Evolutionary conservation across 2,888 invertebrate species (phyloP), one percentile per base, ranked within the genome.

Genomic region (Labia minor): DNA sequence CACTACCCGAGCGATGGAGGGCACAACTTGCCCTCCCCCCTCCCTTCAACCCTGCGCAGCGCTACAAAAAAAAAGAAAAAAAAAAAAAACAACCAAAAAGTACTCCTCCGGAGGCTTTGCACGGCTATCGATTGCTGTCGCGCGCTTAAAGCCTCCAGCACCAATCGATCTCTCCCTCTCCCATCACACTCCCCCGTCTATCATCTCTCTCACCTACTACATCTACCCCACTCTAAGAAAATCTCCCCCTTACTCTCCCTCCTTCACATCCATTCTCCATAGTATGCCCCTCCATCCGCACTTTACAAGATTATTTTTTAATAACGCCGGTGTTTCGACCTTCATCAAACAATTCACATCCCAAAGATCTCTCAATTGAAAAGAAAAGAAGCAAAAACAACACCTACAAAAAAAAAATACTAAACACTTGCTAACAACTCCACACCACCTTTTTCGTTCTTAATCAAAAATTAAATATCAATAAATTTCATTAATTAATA

Each of bases 321-420:
- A 65, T 64, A 26, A 37, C 33, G 49, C 49, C 49, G 49, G 49
- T 49, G 49, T 49, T 49, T 49, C 49, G 49, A 49, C 49, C 49
- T 49, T 49, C 49, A 49, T 49, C 49, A 49, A n/a, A 49, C 49
- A 49, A 49, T 10, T 49, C 64, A 64, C 37, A 64, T 26, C 8
- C 26, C n/a, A n/a, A 26, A 26, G 26, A 26, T 26, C 26, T 26
- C 26, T 26, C 26, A 26, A 26, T 26, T 26, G 26, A 26, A 26
- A 26, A 73, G 74, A 74, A 73, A 74, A 74, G 73, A 74, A 74
- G 74, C 75, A 73, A 74, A 74, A 73, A 73, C 72, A 73, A 71
- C 70, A 70, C 71, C 72, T 71, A 72, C 73, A 74, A 74, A 74
- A 70, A 71, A 73, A n/a, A n/a, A n/a, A n/a, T n/a, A n/a, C n/a